These are phyloP conservation scores for Netelia virgata DNA, from an alignment of 2,888 invertebrate genomes.

Conservation along the genomic window DNA sequence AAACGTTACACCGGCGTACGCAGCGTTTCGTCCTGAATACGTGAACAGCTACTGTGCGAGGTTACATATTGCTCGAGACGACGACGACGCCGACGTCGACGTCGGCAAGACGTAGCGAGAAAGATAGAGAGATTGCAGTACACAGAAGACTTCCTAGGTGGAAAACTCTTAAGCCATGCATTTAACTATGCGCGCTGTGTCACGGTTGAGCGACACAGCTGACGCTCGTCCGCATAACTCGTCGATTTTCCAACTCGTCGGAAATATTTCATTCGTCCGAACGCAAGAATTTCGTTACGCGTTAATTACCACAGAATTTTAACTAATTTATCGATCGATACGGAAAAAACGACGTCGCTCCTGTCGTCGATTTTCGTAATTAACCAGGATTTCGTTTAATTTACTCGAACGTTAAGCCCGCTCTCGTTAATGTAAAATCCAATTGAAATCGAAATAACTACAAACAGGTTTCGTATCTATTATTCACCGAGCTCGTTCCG, in stretches of 20 bases:
- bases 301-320: too few relatives aligned
- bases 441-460: too few relatives aligned
- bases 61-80: constrained; percentile 51
- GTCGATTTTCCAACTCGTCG: background rate
- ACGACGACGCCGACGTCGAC: background rate
- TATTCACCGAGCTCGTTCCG: too few relatives aligned
- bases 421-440: too few relatives aligned
- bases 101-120: background rate
- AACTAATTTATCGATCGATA: too few relatives aligned
- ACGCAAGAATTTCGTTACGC: background rate
- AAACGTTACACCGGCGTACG: constrained; percentile 56
- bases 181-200: constrained; percentile 17
- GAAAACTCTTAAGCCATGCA: constrained; percentile 39
- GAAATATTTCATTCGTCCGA: background rate
- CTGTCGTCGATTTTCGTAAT: too few relatives aligned
- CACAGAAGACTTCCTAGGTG: constrained; percentile 26
- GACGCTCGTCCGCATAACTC: background rate
- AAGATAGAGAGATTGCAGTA: constrained; percentile 25
- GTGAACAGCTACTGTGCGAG: constrained; percentile 48
- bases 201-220: constrained; percentile 17
- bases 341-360: too few relatives aligned
- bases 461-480: too few relatives aligned
- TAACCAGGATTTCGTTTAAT: too few relatives aligned
- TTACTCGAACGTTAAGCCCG: too few relatives aligned
- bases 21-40: constrained; percentile 61